phyloP scores from a whole-genome alignment of 2,888 invertebrate genomes.

The Nematopogon swammerdamellus region DNA sequence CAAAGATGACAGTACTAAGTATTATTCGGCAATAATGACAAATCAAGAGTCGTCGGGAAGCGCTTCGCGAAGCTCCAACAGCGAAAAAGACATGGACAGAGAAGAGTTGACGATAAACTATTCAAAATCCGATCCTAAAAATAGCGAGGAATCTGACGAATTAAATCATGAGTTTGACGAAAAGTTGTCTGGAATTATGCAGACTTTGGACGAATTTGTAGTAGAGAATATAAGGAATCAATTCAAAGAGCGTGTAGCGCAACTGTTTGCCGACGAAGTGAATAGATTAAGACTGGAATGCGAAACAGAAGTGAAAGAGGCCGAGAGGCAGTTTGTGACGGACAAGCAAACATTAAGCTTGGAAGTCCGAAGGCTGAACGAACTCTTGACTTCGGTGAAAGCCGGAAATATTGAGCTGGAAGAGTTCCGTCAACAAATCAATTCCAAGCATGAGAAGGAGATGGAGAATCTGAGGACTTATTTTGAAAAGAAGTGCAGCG shows the following conservation, averaged over 20 bases:
- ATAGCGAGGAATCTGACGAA: slow-evolving; percentile 33
- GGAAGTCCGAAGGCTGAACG: slow-evolving; percentile 53
- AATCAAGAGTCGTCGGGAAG: slow-evolving; percentile 22
- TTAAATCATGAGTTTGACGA: slow-evolving; percentile 19
- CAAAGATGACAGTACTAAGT: slow-evolving; percentile 43
- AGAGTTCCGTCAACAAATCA: slow-evolving; percentile 57
- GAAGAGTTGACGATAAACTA: slow-evolving; percentile 43
- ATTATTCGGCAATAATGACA: slow-evolving; percentile 41
- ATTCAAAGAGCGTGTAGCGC: slow-evolving; percentile 53
- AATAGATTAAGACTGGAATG: slow-evolving; percentile 39
- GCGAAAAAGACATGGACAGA: slow-evolving; percentile 49
- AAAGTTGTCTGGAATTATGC: slow-evolving; percentile 23
- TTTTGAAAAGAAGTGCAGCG: slow-evolving; percentile 76
- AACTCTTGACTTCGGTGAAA: slow-evolving; percentile 54
- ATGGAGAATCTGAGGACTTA: slow-evolving; percentile 77
- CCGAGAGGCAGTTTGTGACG: slow-evolving; percentile 45
- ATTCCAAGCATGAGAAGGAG: slow-evolving; percentile 66
- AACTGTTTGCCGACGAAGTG: slow-evolving; percentile 52
- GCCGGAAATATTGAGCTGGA: slow-evolving; percentile 56
- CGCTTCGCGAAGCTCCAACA: slow-evolving; percentile 37
- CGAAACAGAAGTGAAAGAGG: slow-evolving; percentile 35
- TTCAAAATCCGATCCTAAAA: slow-evolving; percentile 37
- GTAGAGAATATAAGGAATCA: slow-evolving; percentile 42
- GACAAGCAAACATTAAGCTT: slow-evolving; percentile 54
- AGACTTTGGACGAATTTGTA: slow-evolving; percentile 32